Evolutionary conservation across 2,888 invertebrate species (phyloP).

Genomic region (Disparrhopalites patrizii): DNA sequence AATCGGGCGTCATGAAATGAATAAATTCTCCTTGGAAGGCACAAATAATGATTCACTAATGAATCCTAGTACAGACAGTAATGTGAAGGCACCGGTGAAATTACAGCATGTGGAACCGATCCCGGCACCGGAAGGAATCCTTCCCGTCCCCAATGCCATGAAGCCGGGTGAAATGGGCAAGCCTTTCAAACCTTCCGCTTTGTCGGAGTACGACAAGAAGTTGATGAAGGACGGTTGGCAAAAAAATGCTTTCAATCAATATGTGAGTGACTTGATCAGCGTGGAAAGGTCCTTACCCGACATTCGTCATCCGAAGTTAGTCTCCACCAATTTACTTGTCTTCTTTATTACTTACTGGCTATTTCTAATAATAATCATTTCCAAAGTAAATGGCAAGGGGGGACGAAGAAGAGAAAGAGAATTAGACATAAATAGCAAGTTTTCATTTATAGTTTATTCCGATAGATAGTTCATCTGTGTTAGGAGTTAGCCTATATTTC

Average conservation of each 20-base stretch:
- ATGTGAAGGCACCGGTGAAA: not conserved
- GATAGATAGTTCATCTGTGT: no score
- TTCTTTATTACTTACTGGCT: no score
- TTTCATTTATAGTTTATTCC: no score
- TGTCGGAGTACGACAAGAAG: slow-evolving; percentile 77
- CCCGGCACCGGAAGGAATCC: not conserved
- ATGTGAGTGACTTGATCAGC: slow-evolving; percentile 94
- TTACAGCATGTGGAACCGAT: not conserved
- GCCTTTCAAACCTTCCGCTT: slow-evolving; percentile 77
- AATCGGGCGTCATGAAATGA: slow-evolving; percentile 9
- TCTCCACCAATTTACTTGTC: no score
- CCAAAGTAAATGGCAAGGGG: no score
- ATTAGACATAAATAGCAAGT: no score
- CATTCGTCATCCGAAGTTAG: slow-evolving; percentile 70
- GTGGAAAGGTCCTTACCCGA: slow-evolving; percentile 88
- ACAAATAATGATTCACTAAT: not conserved
- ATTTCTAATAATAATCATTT: no score
- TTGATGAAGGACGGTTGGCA: slow-evolving; percentile 92
- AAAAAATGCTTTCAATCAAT: slow-evolving; percentile 98
- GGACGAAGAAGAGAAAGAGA: no score
- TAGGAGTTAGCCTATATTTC: no score
- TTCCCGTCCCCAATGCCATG: not conserved
- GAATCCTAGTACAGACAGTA: not conserved
- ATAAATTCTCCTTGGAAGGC: not conserved
- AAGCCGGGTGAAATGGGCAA: slow-evolving; percentile 73